Percentiles rank a stretch among this genome's conserved stretches.
These are phyloP conservation scores for Xylocopa sonorina DNA, from an alignment of 1,140 invertebrate genomes.

Conservation along the genomic window DNA sequence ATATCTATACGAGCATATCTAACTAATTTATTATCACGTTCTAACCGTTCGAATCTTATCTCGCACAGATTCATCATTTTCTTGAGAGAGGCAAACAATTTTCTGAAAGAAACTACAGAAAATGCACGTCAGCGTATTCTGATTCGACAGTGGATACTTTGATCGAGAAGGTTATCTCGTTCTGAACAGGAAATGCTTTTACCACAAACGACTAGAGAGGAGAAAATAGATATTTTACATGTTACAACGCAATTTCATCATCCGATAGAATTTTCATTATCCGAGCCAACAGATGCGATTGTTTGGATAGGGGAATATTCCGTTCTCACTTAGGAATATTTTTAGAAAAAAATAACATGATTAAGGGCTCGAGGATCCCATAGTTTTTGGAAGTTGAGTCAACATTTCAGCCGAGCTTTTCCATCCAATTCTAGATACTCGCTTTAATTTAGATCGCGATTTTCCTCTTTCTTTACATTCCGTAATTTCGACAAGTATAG, in stretches of 20 bases:
- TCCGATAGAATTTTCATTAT: neutral
- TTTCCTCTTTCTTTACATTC: neutral
- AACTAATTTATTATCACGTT: too few relatives aligned
- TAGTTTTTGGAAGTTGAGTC: neutral
- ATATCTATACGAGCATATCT: too few relatives aligned
- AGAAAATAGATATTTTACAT: neutral
- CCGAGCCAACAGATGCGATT: neutral
- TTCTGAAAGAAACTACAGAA: neutral
- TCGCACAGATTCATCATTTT: neutral
- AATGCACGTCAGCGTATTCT: neutral
- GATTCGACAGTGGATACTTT: neutral
- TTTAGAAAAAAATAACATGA: conserved; percentile 25
- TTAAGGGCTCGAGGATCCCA: neutral
- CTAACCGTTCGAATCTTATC: neutral
- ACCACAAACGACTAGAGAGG: neutral
- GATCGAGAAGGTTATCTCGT: neutral
- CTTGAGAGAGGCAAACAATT: neutral
- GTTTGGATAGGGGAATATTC: conserved; percentile 7
- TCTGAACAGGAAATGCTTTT: conserved; percentile 1
- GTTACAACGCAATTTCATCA: neutral
- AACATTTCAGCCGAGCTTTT: neutral
- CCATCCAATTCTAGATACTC: neutral
- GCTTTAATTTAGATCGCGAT: neutral
- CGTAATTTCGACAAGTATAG: neutral
- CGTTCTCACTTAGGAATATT: neutral